These are phyloP conservation scores for Knipowitschia caucasica DNA, from an alignment of 2,797 vertebrate genomes.

Conservation along the genomic window DNA sequence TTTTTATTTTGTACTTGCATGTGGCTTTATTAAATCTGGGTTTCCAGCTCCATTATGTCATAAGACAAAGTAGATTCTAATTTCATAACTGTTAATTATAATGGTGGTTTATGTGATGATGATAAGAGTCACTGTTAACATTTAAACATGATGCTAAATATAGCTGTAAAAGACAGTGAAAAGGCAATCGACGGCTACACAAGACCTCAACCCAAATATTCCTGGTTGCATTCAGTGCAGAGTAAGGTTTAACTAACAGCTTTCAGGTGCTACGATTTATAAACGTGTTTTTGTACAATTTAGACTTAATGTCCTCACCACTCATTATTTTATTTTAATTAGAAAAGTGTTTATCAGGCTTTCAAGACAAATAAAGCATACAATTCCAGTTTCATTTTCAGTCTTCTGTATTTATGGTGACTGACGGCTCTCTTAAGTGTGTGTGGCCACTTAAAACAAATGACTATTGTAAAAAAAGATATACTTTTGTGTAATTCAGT, in stretches of 20 bases:
- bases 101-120: conserved; percentile 30
- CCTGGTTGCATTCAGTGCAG: conserved; percentile 41
- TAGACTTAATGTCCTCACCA: conserved; percentile 47
- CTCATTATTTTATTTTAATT: conserved; percentile 50
- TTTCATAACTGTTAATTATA: conserved; percentile 34
- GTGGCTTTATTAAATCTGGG: conserved; percentile 24
- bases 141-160: conserved; percentile 24
- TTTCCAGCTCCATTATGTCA: conserved; percentile 26
- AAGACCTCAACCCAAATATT: conserved; percentile 49
- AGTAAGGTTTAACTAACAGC: conserved; percentile 48
- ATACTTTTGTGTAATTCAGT: conserved; percentile 81
- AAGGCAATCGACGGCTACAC: conserved; percentile 52
- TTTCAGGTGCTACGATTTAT: conserved; percentile 80
- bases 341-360: conserved; percentile 46
- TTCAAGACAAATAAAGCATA: conserved; percentile 55
- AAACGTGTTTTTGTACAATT: conserved; percentile 69
- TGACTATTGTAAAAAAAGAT: conserved; percentile 78
- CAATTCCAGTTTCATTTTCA: conserved; percentile 52
- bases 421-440: conserved; percentile 44
- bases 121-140: conserved; percentile 19
- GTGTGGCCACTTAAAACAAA: conserved; percentile 69
- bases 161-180: conserved; percentile 41
- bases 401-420: conserved; percentile 57
- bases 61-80: not conserved
- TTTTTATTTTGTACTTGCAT: conserved; percentile 30